phyloP scores from a whole-genome alignment of 2,888 invertebrate genomes.

The Tinea pellionella region DNA sequence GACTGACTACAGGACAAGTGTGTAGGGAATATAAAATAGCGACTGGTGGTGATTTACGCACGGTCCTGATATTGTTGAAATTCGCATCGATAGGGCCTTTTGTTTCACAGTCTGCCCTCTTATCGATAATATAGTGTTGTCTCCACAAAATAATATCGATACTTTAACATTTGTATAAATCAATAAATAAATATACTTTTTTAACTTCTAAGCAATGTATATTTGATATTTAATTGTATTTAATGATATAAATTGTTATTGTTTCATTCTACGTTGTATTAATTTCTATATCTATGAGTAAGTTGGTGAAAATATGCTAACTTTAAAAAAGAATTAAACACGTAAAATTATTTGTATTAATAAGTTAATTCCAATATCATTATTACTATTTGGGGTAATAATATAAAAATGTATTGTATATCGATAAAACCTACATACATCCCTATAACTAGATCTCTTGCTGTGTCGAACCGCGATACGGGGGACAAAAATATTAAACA shows the following conservation, averaged over 20 bases:
- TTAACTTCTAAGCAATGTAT: too few relatives aligned
- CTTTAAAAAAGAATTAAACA: too few relatives aligned
- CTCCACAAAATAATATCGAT: conserved; percentile 10
- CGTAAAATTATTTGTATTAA: too few relatives aligned
- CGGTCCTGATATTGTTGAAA: conserved; percentile 49
- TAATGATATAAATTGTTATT: too few relatives aligned
- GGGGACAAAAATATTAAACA: conserved; percentile 10
- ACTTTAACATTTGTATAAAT: background rate
- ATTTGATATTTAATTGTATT: too few relatives aligned
- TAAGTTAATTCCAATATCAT: too few relatives aligned
- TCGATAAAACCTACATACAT: background rate
- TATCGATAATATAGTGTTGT: conserved; percentile 34
- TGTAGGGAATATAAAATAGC: conserved; percentile 40
- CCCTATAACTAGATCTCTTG: background rate
- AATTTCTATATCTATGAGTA: too few relatives aligned
- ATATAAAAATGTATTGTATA: background rate
- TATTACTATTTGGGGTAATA: too few relatives aligned
- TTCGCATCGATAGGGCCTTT: conserved; percentile 56
- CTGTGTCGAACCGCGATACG: conserved; percentile 19
- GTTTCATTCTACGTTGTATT: too few relatives aligned
- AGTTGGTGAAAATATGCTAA: too few relatives aligned
- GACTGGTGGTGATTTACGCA: conserved; percentile 47
- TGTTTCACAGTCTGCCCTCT: conserved; percentile 52
- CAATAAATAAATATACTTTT: too few relatives aligned
- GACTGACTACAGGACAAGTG: too few relatives aligned